Percentiles rank a stretch among this genome's conserved stretches.
Conservation (phyloP, 2,797 vertebrate species). For the Petrocephalus schoutedeni region DNA sequence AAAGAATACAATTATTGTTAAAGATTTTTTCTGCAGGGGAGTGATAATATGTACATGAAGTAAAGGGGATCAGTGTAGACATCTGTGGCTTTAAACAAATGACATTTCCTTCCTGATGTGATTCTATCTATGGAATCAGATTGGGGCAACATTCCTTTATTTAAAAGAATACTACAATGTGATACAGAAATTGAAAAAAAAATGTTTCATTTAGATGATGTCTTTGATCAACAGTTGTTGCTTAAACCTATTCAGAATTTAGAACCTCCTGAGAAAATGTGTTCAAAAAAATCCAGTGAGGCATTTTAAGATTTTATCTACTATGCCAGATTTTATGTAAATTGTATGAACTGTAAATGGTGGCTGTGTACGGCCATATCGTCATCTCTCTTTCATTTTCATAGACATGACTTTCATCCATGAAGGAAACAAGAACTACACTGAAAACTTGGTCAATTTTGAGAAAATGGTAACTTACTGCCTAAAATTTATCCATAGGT, state of each 20-base stretch:
- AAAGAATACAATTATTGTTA: background rate
- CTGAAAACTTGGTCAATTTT: constrained; percentile 88
- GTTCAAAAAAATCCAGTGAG: background rate
- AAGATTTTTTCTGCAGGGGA: background rate
- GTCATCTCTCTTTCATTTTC: background rate
- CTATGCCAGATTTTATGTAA: background rate
- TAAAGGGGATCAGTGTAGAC: background rate
- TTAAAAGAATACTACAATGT: background rate
- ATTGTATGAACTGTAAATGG: background rate
- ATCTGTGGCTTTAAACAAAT: background rate
- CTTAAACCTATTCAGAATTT: background rate
- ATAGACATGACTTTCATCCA: constrained; percentile 95
- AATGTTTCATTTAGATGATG: background rate
- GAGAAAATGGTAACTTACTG: constrained; percentile 87
- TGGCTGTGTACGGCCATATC: background rate
- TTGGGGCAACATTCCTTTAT: background rate
- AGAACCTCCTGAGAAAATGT: background rate
- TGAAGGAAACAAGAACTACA: constrained; percentile 84
- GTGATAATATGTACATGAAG: background rate
- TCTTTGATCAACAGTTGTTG: background rate
- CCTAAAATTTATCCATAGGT: background rate
- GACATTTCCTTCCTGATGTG: background rate
- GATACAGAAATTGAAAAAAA: background rate
- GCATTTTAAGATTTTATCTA: background rate
- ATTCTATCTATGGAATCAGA: background rate